Conservation (phyloP, 2,797 vertebrate genomes). For the Chloroceryle amazona region DNA sequence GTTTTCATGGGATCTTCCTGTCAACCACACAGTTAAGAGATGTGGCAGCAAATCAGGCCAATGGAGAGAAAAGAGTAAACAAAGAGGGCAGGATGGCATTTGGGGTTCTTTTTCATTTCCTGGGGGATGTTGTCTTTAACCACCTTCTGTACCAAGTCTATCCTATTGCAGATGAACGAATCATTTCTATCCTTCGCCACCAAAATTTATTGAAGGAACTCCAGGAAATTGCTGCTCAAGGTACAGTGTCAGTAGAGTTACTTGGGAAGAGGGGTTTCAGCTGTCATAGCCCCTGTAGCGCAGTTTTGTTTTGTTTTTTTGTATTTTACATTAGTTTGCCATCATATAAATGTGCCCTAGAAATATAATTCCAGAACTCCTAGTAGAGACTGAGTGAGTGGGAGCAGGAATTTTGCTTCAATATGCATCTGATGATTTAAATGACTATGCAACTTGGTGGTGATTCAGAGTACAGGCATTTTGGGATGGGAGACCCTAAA, state of each 20-base stretch:
- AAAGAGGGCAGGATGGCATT: neutral
- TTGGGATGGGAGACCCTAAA: neutral
- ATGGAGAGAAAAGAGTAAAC: neutral
- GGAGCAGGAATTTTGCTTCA: neutral
- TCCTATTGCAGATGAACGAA: conserved; percentile 88
- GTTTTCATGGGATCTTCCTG: neutral
- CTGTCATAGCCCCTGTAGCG: neutral
- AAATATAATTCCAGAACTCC: neutral
- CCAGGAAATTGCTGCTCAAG: conserved; percentile 91
- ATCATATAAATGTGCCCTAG: neutral
- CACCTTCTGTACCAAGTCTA: neutral
- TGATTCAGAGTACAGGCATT: neutral
- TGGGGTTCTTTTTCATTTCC: neutral
- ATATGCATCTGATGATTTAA: neutral
- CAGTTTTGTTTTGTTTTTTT: neutral
- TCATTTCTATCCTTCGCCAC: conserved; percentile 92
- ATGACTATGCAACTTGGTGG: neutral
- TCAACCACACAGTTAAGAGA: neutral
- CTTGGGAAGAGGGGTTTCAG: neutral
- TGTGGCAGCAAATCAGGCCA: neutral
- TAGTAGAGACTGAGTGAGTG: neutral
- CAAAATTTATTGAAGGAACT: conserved; percentile 93
- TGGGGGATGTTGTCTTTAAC: neutral
- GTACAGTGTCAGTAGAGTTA: conserved; percentile 73
- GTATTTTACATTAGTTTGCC: neutral